A percentile compares a stretch with the other conserved stretches of the same genome.
Evolutionary conservation across 2,113 vertebrate species (phyloP).

Genomic region (Percopsis transmontana): DNA sequence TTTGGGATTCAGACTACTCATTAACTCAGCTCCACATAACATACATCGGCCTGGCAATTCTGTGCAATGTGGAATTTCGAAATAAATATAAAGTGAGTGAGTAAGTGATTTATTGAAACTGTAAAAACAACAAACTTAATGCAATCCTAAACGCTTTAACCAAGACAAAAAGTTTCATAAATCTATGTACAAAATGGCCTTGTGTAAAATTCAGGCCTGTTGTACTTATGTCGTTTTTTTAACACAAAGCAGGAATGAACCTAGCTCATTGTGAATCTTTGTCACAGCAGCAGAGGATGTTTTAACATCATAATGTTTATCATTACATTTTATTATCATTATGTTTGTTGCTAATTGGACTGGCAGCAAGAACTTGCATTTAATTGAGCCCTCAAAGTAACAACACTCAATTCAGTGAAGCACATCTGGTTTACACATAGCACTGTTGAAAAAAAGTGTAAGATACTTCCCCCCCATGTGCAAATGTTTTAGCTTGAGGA

Average conservation of each 20-base stretch:
- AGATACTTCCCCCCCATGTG: no score
- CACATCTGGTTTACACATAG: constrained; percentile 70
- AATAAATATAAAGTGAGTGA: no score
- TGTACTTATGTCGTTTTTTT: neutral
- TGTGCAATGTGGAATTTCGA: neutral
- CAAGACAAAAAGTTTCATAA: no score
- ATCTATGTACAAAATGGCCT: neutral
- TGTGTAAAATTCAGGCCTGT: neutral
- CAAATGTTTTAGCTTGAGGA: constrained; percentile 12
- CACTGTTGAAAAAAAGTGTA: constrained; percentile 59
- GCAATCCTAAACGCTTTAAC: no score
- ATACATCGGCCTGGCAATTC: neutral
- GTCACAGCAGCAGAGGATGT: constrained; percentile 39
- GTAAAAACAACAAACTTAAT: no score
- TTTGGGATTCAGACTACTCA: constrained; percentile 35
- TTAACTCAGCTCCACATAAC: constrained; percentile 10
- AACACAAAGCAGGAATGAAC: constrained; percentile 17
- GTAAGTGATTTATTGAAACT: no score
- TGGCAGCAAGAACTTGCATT: constrained; percentile 52
- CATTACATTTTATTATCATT: constrained; percentile 57
- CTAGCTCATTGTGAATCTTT: constrained; percentile 13
- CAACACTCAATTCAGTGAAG: constrained; percentile 40
- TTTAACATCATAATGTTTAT: no score
- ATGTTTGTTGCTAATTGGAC: constrained; percentile 65
- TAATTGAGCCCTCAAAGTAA: constrained; percentile 68